Percentiles rank a stretch among this genome's conserved stretches.
Evolutionary conservation across 2,797 vertebrate species (phyloP).

Genomic region (Danio kyathit): DNA sequence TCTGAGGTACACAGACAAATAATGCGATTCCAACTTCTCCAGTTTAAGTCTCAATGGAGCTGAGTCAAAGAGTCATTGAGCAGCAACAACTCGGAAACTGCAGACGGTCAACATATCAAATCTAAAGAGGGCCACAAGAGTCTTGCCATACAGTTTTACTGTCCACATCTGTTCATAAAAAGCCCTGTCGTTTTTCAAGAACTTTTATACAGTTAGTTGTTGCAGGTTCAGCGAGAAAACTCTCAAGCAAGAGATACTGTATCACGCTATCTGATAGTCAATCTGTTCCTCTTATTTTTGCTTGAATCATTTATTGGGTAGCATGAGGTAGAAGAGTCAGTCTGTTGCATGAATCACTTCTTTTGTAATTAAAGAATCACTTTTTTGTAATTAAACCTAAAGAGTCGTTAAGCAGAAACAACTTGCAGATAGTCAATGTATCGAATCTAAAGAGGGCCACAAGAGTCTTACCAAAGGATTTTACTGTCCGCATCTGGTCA

Average conservation of each 20-base stretch:
- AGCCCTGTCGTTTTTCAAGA: slow-evolving; percentile 25
- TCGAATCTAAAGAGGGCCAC: too few relatives aligned
- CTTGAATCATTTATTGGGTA: neutral
- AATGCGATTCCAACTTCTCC: slow-evolving; percentile 44
- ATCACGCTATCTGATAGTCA: slow-evolving; percentile 24
- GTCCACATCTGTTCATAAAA: slow-evolving; percentile 32
- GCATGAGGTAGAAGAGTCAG: neutral
- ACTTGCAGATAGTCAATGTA: too few relatives aligned
- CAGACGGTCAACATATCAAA: slow-evolving; percentile 26
- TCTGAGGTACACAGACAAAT: slow-evolving; percentile 54
- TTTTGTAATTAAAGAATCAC: slow-evolving; percentile 7
- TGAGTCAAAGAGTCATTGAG: slow-evolving; percentile 42
- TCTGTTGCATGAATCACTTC: slow-evolving; percentile 2
- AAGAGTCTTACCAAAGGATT: too few relatives aligned
- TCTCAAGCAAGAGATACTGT: neutral
- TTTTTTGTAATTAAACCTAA: too few relatives aligned
- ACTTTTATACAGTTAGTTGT: slow-evolving; percentile 22
- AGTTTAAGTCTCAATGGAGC: slow-evolving; percentile 46
- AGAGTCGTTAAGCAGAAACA: too few relatives aligned
- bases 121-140: slow-evolving; percentile 55
- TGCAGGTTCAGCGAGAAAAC: slow-evolving; percentile 19
- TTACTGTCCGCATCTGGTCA: too few relatives aligned
- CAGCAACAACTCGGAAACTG: slow-evolving; percentile 38
- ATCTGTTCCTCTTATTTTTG: slow-evolving; percentile 17
- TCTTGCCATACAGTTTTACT: slow-evolving; percentile 49